Conservation (phyloP, 2,113 vertebrate species). For the Lagopus muta region DNA sequence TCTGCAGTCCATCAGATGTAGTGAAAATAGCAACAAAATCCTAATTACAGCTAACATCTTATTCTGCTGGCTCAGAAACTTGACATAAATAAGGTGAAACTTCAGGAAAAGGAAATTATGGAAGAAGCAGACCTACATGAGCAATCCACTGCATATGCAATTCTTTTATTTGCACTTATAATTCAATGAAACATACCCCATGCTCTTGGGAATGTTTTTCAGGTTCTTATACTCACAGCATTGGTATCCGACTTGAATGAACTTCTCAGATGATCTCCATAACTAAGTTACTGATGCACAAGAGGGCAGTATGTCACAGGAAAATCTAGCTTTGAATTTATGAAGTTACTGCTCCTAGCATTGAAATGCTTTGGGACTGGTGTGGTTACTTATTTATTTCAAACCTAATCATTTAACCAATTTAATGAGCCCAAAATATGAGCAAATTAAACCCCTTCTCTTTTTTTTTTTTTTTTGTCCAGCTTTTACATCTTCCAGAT, state of each 20-base stretch:
- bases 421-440: constrained; percentile 69
- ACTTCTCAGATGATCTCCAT: neutral
- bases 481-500: constrained; percentile 42
- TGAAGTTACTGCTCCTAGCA: neutral
- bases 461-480: constrained; percentile 69
- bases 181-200: neutral
- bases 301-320: constrained; percentile 80
- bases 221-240: neutral
- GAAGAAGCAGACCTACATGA: neutral
- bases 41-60: neutral
- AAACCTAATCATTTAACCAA: constrained; percentile 51
- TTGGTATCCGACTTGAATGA: neutral
- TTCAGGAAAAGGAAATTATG: neutral
- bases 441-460: constrained; percentile 74
- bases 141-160: neutral
- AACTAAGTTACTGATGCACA: constrained; percentile 36
- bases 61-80: neutral
- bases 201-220: neutral
- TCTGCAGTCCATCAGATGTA: neutral
- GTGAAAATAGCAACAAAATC: neutral
- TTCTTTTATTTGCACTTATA: neutral
- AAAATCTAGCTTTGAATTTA: neutral
- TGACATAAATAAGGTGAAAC: neutral
- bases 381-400: constrained; percentile 68
- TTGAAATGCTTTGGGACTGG: constrained; percentile 29